phyloP scores from a whole-genome alignment of 2,113 vertebrate genomes.

The Cynopterus brachyotis region DNA sequence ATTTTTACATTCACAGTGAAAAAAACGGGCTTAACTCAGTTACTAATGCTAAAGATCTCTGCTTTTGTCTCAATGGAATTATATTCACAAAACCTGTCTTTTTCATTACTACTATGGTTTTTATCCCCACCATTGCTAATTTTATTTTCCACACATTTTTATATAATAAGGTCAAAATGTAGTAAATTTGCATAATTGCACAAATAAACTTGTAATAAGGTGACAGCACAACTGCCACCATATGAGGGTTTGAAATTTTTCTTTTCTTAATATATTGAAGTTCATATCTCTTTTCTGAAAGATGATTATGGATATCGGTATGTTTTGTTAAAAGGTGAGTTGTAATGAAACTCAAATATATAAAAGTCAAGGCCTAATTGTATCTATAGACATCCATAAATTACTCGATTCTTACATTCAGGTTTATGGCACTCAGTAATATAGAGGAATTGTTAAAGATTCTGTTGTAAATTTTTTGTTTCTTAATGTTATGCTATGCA shows the following conservation, averaged over 20 bases:
- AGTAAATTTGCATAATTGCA: background rate
- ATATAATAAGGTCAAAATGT: background rate
- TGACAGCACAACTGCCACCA: background rate
- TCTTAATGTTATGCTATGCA: background rate
- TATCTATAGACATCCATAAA: background rate
- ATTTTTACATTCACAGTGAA: background rate
- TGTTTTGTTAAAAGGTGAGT: background rate
- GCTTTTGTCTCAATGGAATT: background rate
- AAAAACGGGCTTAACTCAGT: background rate
- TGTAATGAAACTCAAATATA: background rate
- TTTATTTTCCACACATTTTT: conserved; percentile 24
- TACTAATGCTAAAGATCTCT: background rate
- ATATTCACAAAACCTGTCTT: background rate
- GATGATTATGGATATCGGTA: background rate
- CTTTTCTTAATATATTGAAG: background rate
- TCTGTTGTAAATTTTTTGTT: background rate
- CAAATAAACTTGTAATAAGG: background rate
- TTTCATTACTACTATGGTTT: background rate
- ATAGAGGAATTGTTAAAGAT: background rate
- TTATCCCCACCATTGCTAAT: background rate
- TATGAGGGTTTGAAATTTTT: background rate
- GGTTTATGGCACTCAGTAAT: background rate
- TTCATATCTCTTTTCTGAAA: background rate
- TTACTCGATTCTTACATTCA: background rate
- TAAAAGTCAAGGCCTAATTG: background rate